A percentile compares a stretch with the other conserved stretches of the same genome.
These are phyloP conservation scores for Allophyes oxyacanthae DNA, from an alignment of 2,888 invertebrate genomes.

Conservation along the genomic window DNA sequence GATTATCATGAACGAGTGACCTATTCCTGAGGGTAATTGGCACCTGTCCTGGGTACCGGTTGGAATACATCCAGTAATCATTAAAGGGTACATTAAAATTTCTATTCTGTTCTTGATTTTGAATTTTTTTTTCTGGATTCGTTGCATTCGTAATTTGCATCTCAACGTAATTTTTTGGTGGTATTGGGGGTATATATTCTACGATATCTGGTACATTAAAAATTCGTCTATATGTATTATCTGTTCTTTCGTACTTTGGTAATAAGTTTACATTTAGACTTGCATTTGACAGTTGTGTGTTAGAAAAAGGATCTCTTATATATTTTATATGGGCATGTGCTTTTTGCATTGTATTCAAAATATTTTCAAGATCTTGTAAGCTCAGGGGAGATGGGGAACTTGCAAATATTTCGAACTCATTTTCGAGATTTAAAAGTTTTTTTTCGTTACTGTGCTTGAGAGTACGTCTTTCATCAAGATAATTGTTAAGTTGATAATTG, in stretches of 20 bases:
- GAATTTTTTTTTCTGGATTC: constrained; percentile 19
- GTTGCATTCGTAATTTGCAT: constrained; percentile 3
- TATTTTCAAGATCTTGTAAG: constrained; percentile 78
- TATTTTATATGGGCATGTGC: constrained; percentile 40
- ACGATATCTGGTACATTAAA: constrained; percentile 5
- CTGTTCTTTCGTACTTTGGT: constrained; percentile 45
- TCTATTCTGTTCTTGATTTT: constrained; percentile 8
- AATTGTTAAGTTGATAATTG: constrained; percentile 29
- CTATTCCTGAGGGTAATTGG: constrained; percentile 5
- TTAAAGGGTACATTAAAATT: constrained; percentile 8
- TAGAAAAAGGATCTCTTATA: constrained; percentile 17
- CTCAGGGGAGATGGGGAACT: constrained; percentile 65
- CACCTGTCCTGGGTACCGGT: constrained; percentile 2
- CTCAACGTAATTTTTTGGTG: constrained; percentile 4
- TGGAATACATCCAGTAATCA: constrained; percentile 28
- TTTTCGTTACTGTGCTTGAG: constrained; percentile 71
- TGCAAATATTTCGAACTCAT: constrained; percentile 72
- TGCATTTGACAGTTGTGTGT: constrained; percentile 36
- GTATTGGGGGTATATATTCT: constrained; percentile 1
- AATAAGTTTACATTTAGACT: constrained; percentile 73
- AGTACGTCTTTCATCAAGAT: constrained; percentile 57
- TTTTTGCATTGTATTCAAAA: constrained; percentile 70
- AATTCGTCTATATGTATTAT: constrained; percentile 11
- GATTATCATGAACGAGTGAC: constrained; percentile 5
- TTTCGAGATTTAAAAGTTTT: constrained; percentile 74